Evolutionary conservation across 1,140 invertebrate genomes (phyloP), one percentile per base, ranked within the genome.

Genomic region (Phymastichus coffea): DNA sequence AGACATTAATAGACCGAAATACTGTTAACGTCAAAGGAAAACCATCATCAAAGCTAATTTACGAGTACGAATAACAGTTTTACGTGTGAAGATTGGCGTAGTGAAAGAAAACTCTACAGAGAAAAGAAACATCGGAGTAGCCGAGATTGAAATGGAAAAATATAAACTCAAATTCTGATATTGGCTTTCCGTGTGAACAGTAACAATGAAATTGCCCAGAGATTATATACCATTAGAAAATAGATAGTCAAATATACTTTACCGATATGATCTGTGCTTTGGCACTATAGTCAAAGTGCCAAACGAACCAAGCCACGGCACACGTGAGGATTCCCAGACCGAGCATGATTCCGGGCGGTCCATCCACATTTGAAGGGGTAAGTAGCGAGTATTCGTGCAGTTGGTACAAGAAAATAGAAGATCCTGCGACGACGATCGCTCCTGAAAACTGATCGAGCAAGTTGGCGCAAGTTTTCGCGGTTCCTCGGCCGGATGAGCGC

Each of bases 391-490:
- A 81, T 30, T 81, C 69, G 28, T 81, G 76, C 17, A 84, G 65
- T 46, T 77, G 74, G 67, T 84, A 83, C 28, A 84, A 67, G 37
- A 84, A 77, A 66, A 78, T 78, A 19, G 81, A 75, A 54, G 80
- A 81, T 4, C 70, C 71, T 26, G 72, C 66, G 46, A 78, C 79
- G 38, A 83, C 67, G 25, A 80, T 72, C 3, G 78, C 57, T 51
- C 82, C 82, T 66, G 80, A 82, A 69, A 84, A 78, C 83, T 84
- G 73, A n/a, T n/a, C n/a, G n/a, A n/a, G n/a, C n/a, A n/a, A n/a
- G n/a, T n/a, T n/a, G n/a, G n/a, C n/a, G n/a, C n/a, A n/a, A n/a
- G n/a, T n/a, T n/a, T n/a, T n/a, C n/a, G n/a, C n/a, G n/a, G n/a
- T n/a, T n/a, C n/a, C n/a, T n/a, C n/a, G n/a, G n/a, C n/a, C n/a